phyloP scores from a whole-genome alignment of 30 jellyfish, hydroid and myxozoan species.

The Sanderia malayensis region DNA sequence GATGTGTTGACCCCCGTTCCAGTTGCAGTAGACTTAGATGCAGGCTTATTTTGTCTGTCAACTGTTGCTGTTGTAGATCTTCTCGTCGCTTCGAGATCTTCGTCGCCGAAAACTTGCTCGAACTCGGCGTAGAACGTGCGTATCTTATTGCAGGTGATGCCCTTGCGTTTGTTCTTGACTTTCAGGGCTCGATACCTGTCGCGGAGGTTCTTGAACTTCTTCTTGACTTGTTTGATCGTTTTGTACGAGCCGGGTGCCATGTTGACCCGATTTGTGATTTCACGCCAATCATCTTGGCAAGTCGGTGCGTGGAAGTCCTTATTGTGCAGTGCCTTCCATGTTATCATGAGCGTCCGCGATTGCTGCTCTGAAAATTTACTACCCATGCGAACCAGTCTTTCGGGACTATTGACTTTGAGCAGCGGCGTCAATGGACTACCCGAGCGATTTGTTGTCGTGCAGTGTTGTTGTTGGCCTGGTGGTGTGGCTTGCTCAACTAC shows the following conservation, averaged over 20 bases:
- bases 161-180: conserved; percentile 35
- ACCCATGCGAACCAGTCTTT: conserved; percentile 4
- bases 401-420: neutral
- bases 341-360: conserved; percentile 33
- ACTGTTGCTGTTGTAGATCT: too few relatives aligned
- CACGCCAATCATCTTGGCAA: conserved; percentile 60
- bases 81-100: neutral
- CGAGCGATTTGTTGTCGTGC: too few relatives aligned
- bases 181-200: conserved; percentile 59
- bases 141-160: conserved; percentile 17
- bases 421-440: conserved; percentile 21
- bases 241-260: conserved; percentile 71
- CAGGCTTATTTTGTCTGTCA: too few relatives aligned
- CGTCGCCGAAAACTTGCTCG: conserved; percentile 59
- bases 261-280: conserved; percentile 52
- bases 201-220: conserved; percentile 53
- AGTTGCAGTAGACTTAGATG: too few relatives aligned
- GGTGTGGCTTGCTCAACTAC: conserved; percentile 50
- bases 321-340: conserved; percentile 60
- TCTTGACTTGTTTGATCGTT: conserved; percentile 63
- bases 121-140: conserved; percentile 32
- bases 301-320: conserved; percentile 34
- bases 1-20: too few relatives aligned
- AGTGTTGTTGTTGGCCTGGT: conserved; percentile 45
- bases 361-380: conserved; percentile 65